A percentile compares a stretch with the other conserved stretches of the same genome.
Evolutionary conservation across 2,888 invertebrate genomes (phyloP).

Genomic region (Eupithecia insigniata): DNA sequence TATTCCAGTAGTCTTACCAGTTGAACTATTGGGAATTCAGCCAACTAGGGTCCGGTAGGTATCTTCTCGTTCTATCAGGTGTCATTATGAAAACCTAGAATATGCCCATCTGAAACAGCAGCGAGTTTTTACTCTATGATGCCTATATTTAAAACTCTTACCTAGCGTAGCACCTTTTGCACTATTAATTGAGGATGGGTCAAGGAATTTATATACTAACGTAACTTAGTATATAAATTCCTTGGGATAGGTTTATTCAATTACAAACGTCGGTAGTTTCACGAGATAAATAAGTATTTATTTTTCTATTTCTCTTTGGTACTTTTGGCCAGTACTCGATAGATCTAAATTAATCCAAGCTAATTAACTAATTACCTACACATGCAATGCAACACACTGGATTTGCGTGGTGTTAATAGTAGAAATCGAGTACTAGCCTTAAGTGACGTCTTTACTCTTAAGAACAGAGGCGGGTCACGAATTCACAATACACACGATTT

Average conservation of each 20-base stretch:
- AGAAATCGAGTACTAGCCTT: constrained; percentile 41
- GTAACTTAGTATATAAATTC: too few species aligned
- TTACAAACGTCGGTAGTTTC: constrained; percentile 6
- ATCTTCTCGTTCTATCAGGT: too few species aligned
- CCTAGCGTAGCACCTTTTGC: background rate
- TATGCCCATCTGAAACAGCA: too few species aligned
- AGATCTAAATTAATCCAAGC: background rate
- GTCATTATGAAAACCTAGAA: too few species aligned
- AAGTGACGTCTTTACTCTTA: constrained; percentile 36
- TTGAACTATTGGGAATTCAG: too few species aligned
- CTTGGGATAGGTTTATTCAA: background rate
- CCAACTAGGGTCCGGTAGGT: too few species aligned
- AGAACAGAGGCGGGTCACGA: constrained; percentile 49
- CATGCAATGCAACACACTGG: constrained; percentile 8
- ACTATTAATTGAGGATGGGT: too few species aligned
- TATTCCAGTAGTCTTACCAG: too few species aligned
- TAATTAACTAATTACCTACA: background rate
- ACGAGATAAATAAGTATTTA: constrained; percentile 51
- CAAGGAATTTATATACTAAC: too few species aligned
- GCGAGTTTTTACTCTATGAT: too few species aligned
- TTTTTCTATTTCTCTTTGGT: constrained; percentile 60
- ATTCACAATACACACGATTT: constrained; percentile 39
- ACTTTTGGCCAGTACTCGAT: constrained; percentile 54
- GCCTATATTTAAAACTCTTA: background rate
- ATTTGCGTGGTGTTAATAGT: constrained; percentile 12